phyloP scores from a whole-genome alignment of 1,140 invertebrate species.

The Drosophila murphyi region DNA sequence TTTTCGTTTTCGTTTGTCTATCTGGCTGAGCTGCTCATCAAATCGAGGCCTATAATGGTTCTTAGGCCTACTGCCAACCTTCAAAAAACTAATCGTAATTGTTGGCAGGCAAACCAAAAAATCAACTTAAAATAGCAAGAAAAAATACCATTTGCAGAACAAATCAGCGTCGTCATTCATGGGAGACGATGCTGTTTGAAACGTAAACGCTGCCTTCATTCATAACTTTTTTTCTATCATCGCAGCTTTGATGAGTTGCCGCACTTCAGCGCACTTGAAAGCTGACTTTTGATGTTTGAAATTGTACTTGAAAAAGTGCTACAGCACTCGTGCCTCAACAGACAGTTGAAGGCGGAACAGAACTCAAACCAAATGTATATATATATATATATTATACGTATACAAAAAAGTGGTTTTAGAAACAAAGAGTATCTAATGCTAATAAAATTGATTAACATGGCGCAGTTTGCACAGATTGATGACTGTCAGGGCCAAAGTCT shows the following conservation, averaged over 20 bases:
- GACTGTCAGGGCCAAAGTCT: conserved; percentile 63
- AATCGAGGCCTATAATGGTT: conserved; percentile 64
- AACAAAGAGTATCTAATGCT: conserved; percentile 52
- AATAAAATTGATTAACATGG: conserved; percentile 77
- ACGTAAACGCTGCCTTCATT: conserved; percentile 58
- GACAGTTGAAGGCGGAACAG: conserved; percentile 63
- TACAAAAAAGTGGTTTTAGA: conserved; percentile 10
- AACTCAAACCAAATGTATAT: conserved; percentile 24
- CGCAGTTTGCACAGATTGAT: conserved; percentile 64
- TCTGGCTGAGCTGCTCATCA: conserved; percentile 38
- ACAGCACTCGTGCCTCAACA: conserved; percentile 53
- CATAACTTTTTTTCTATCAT: conserved; percentile 54
- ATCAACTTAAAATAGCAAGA: conserved; percentile 42
- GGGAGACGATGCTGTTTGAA: conserved; percentile 52
- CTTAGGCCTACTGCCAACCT: conserved; percentile 62
- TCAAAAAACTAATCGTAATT: conserved; percentile 42
- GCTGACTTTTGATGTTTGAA: conserved; percentile 69
- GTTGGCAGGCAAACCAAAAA: conserved; percentile 45
- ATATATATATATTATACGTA: conserved; percentile 1
- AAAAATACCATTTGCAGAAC: conserved; percentile 30
- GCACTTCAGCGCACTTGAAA: conserved; percentile 70
- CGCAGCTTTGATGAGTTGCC: conserved; percentile 75
- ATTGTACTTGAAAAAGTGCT: conserved; percentile 76
- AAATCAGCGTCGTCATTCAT: conserved; percentile 74
- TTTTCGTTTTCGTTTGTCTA: conserved; percentile 56